Evolutionary conservation across 2,797 vertebrate genomes (phyloP), one percentile per base, ranked within the genome.

Genomic region (Labroides dimidiatus): DNA sequence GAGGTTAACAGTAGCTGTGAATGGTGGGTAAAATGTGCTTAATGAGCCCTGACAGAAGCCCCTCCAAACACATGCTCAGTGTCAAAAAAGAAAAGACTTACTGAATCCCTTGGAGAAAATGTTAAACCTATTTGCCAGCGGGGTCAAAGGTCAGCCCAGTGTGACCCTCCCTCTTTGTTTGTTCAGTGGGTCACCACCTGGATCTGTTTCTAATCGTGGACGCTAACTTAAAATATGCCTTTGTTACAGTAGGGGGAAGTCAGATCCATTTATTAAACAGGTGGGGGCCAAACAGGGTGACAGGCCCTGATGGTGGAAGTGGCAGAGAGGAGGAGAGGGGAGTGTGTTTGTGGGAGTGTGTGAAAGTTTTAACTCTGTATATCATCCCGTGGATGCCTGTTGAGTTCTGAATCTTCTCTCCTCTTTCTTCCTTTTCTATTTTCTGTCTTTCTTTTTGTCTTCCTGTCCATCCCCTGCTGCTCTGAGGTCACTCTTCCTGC

Each of bases 141-240:
- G 64, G 77, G 87, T 87, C 82, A 69, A 59, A 88, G 82, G 80
- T 88, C 70, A 45, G 14, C 57, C 3, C 54, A 7, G 72, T 49
- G 42, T 62, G 67, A 79, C 73, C 76, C 58, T 10, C 4, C 63
- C 62, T 55, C 60, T 84, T 58, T 85, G 84, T 91, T 92, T 88
- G 80, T 82, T 90, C 88, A 91, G 85, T 14, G 68, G 79, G 80
- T 80, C 87, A 36, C 81, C 91, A 89, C 84, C 85, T 92, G 91
- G 87, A 78, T 69, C 77, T 81, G 84, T 48, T 84, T 86, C 83
- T 83, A 86, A 89, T 69, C 68, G 58, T 58, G 80, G 75, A 62
- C 10, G 27, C 24, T 16, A 59, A 48, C 69, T 47, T 73, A 27
- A 80, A 78, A 85, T 79, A 81, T 44, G 58, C 21, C 43, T 81